Percentiles rank a stretch among this genome's conserved stretches.
Evolutionary conservation across 2,888 invertebrate species (phyloP).

Genomic region (Drymonia ruficornis): DNA sequence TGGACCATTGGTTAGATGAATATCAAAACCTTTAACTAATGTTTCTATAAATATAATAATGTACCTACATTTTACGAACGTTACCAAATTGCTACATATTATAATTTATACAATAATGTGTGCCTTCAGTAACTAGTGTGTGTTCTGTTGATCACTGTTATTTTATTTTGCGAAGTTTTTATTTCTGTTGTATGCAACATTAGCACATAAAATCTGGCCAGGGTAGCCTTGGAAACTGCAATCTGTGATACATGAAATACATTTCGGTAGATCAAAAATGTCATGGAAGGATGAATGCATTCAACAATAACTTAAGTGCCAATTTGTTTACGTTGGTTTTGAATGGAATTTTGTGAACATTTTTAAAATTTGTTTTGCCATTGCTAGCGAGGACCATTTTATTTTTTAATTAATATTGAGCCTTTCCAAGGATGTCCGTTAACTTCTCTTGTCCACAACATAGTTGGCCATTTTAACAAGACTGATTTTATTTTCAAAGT

Average conservation of each 20-base stretch:
- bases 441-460: conserved; percentile 63
- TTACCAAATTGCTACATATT: conserved; percentile 67
- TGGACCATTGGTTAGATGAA: conserved; percentile 39
- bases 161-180: conserved; percentile 50
- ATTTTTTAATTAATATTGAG: conserved; percentile 56
- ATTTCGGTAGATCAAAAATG: conserved; percentile 44
- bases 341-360: conserved; percentile 63
- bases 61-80: conserved; percentile 53
- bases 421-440: conserved; percentile 66
- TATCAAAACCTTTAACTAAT: conserved; percentile 15
- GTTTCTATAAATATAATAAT: background rate
- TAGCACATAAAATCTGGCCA: conserved; percentile 42
- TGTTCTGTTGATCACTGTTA: conserved; percentile 41
- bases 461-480: conserved; percentile 85
- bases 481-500: conserved; percentile 83
- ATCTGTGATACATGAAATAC: conserved; percentile 67
- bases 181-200: conserved; percentile 45
- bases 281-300: conserved; percentile 40
- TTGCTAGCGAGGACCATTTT: conserved; percentile 59
- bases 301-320: conserved; percentile 62
- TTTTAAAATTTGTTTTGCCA: conserved; percentile 61
- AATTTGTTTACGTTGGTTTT: conserved; percentile 63
- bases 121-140: conserved; percentile 57
- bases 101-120: conserved; percentile 52
- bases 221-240: conserved; percentile 56